Conservation (phyloP, 2,113 vertebrate genomes). For the Conger conger region DNA sequence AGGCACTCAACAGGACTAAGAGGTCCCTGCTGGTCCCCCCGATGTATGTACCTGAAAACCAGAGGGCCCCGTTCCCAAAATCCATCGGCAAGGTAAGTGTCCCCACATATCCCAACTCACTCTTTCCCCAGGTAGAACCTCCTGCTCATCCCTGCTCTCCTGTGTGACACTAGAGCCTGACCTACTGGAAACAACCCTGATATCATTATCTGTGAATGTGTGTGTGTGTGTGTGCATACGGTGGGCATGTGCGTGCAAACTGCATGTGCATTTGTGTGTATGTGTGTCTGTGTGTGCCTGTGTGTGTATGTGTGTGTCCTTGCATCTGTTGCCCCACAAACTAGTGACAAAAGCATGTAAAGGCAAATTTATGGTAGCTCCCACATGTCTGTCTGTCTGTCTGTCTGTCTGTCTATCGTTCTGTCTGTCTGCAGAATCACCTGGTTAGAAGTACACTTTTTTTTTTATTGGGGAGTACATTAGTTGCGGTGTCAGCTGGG, state of each 20-base stretch:
- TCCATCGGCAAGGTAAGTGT: conserved; percentile 85
- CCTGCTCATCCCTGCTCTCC: not conserved
- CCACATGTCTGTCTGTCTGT: not conserved
- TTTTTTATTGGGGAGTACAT: no score
- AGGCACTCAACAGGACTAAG: conserved; percentile 77
- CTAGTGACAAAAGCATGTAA: no score
- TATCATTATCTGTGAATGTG: not conserved
- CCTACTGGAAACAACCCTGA: not conserved
- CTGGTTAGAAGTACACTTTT: no score
- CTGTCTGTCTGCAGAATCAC: not conserved
- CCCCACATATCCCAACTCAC: not conserved
- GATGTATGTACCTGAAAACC: conserved; percentile 88
- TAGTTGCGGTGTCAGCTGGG: no score
- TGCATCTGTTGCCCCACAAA: no score
- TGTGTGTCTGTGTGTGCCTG: not conserved
- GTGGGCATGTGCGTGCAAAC: no score
- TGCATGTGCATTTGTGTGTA: not conserved
- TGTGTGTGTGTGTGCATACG: no score
- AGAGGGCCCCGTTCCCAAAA: conserved; percentile 86
- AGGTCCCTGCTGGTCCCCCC: conserved; percentile 85
- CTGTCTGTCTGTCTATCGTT: not conserved
- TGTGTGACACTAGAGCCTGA: not conserved
- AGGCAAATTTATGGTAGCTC: no score
- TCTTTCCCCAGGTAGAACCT: not conserved
- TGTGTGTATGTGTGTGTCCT: no score